Evolutionary conservation across 1,140 invertebrate genomes (phyloP).

Genomic region (Drosophila sulfurigaster): DNA sequence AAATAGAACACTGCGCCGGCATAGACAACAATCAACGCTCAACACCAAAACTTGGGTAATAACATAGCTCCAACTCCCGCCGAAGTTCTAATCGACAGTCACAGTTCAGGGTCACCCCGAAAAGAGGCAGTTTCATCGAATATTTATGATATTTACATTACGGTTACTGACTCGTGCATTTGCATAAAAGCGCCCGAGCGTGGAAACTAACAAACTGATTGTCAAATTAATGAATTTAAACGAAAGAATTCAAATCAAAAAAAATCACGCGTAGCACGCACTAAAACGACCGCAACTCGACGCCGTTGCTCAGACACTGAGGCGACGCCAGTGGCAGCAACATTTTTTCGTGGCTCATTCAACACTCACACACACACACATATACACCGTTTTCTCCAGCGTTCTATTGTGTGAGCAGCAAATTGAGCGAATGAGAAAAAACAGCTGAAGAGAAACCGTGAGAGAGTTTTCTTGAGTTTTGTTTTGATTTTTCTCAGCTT

Average conservation of each 20-base stretch:
- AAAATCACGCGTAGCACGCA: constrained; percentile 21
- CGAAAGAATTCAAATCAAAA: constrained; percentile 16
- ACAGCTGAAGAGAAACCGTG: constrained; percentile 7
- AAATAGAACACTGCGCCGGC: constrained; percentile 47
- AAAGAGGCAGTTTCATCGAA: constrained; percentile 30
- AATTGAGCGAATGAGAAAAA: constrained; percentile 8
- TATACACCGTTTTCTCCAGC: constrained; percentile 43
- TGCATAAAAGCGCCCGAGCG: constrained; percentile 43
- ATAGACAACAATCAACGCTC: constrained; percentile 16
- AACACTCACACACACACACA: constrained; percentile 19
- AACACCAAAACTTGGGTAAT: not conserved
- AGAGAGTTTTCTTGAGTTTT: constrained; percentile 61
- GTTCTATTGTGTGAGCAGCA: constrained; percentile 10
- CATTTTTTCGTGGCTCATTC: constrained; percentile 14
- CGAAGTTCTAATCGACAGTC: not conserved
- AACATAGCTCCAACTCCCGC: constrained; percentile 11
- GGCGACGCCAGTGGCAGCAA: constrained; percentile 43
- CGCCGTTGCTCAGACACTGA: constrained; percentile 70
- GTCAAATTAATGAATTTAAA: constrained; percentile 11
- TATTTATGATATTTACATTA: constrained; percentile 47
- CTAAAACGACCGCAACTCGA: constrained; percentile 54
- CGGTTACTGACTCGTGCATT: constrained; percentile 43
- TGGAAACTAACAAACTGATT: constrained; percentile 40
- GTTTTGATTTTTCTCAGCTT: constrained; percentile 66
- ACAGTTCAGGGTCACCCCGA: constrained; percentile 44